Evolutionary conservation across 2,797 vertebrate genomes (phyloP), one percentile per base, ranked within the genome.

Genomic region (Crossoptilon crossoptilon): DNA sequence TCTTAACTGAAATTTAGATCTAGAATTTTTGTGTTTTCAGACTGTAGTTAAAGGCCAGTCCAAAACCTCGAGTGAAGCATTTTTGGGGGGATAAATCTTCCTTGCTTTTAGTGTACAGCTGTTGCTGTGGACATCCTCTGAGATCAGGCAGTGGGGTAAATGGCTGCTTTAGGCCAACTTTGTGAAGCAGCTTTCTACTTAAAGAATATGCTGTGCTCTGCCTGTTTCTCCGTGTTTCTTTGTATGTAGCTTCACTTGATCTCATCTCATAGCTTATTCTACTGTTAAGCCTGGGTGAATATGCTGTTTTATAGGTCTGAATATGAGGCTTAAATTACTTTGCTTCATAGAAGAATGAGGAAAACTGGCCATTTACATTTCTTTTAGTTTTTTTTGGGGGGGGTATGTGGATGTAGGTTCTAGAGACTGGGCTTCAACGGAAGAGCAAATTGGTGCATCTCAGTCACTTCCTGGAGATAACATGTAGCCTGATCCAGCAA

Each of bases 301-400:
- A 1, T 71, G 37, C 27, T 23, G 9, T 77, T 84, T 75, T 58
- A 0, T 46, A 46, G 10, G 16, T n/a, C 67, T 71, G 46, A 79
- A 31, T 43, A 18, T 18, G 14, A 46, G 39, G 10, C 9, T 55
- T 46, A 74, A 82, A 80, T 80, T 21, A 11, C 12, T 31, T 29
- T 13, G 18, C 8, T 72, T 64, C 12, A 3, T 35, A 14, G 49
- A 70, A 63, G 12, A 75, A 15, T 35, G 82, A 70, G 56, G 44
- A 55, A 17, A 37, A 55, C 46, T 53, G 48, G 33, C 51, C 3
- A 14, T 44, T 74, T 0, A 0, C 48, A 35, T 2, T 35, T 64
- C 91, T 90, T 91, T 91, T 81, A 37, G 3, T 74, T 53, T 90
- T 53, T 90, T 63, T 33, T 71, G 14, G 76, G 73, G 60, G 22